These are phyloP conservation scores for Hydra vulgaris DNA, from an alignment of 30 jellyfish, hydroid and myxozoan genomes.

Conservation along the genomic window DNA sequence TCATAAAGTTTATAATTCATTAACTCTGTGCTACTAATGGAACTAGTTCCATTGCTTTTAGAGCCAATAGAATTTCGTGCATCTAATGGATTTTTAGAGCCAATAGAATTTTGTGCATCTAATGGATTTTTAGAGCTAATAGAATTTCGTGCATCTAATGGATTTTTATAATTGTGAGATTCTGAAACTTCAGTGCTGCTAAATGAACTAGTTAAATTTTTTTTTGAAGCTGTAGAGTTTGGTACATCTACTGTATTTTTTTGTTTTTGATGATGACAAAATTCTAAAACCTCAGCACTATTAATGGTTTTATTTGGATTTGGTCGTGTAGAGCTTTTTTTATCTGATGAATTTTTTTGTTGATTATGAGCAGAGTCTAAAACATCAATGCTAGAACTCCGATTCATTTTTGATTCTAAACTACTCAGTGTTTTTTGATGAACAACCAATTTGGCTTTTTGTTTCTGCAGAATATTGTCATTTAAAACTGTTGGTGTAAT, in stretches of 20 bases:
- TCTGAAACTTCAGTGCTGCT: no score
- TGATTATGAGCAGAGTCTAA: not conserved
- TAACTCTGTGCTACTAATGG: not conserved
- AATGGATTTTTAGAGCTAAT: not conserved
- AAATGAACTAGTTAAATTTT: no score
- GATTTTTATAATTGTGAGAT: no score
- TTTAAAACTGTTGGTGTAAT: not conserved
- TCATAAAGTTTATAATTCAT: not conserved
- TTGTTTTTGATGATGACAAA: no score
- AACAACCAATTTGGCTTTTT: not conserved
- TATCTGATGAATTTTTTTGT: no score
- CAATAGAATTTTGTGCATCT: not conserved
- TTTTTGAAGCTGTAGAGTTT: no score
- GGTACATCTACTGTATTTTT: no score
- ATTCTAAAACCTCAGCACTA: no score
- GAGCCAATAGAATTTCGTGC: not conserved
- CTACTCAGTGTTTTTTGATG: not conserved
- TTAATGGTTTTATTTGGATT: no score
- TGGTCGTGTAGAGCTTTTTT: no score
- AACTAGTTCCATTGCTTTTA: not conserved
- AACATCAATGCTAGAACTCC: not conserved
- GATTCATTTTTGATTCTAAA: not conserved
- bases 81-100: not conserved
- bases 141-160: not conserved
- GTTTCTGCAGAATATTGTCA: not conserved